phyloP scores from a whole-genome alignment of 2,888 invertebrate species.

The Uropetala carovei region DNA sequence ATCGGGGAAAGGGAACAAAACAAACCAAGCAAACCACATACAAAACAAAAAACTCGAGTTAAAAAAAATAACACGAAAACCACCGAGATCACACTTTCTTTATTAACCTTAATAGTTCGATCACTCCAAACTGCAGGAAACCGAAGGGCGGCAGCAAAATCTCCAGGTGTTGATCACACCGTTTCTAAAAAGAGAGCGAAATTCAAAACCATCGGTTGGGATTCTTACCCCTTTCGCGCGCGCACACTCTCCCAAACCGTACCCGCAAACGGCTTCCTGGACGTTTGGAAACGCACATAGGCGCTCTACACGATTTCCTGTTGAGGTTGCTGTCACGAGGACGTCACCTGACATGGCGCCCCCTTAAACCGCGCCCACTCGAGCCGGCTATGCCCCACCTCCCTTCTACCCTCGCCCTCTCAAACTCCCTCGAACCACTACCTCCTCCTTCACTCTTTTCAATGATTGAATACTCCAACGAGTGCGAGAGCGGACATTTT shows the following conservation, averaged over 20 bases:
- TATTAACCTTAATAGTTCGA: background rate
- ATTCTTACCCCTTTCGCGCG: background rate
- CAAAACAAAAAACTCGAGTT: background rate
- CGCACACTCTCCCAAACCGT: background rate
- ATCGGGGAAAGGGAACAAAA: background rate
- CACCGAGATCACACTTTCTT: background rate
- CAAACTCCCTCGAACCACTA: background rate
- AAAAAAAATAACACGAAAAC: background rate
- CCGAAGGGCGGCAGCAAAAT: background rate
- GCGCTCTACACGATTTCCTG: background rate
- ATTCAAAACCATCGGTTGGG: background rate
- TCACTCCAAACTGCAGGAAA: background rate
- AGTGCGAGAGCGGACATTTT: background rate
- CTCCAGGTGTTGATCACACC: background rate
- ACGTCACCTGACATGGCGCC: slow-evolving; percentile 33
- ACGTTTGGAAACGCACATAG: background rate
- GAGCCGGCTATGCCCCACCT: background rate
- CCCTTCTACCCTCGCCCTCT: background rate
- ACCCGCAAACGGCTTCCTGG: background rate
- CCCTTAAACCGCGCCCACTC: slow-evolving; percentile 49
- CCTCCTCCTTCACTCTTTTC: background rate
- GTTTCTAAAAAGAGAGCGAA: background rate
- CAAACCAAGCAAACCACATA: background rate
- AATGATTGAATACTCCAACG: background rate
- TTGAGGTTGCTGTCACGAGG: slow-evolving; percentile 13